Percentiles rank a stretch among this genome's conserved stretches.
Conservation (phyloP, 2,888 invertebrate species). For the Panorpa germanica region DNA sequence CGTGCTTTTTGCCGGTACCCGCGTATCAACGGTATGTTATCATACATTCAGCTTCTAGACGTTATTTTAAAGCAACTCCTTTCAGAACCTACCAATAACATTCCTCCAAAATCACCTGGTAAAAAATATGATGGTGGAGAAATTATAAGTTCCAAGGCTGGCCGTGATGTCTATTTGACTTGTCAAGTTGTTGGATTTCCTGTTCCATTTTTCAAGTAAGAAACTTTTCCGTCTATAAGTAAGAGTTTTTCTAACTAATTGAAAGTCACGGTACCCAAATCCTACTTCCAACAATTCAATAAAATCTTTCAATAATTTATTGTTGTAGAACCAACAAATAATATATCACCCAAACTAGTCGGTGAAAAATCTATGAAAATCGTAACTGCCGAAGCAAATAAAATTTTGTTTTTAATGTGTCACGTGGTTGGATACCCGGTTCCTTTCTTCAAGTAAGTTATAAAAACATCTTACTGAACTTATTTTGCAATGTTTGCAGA, state of each 20-base stretch:
- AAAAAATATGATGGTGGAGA: slow-evolving; percentile 24
- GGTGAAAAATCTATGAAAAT: no score
- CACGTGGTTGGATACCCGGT: slow-evolving; percentile 55
- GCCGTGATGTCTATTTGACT: no score
- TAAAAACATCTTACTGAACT: slow-evolving; percentile 9
- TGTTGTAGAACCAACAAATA: slow-evolving; percentile 51
- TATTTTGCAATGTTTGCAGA: slow-evolving; percentile 18
- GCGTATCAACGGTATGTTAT: no score
- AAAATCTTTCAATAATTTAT: no score
- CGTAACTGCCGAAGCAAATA: no score
- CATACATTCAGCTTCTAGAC: no score
- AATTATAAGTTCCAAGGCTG: slow-evolving; percentile 14
- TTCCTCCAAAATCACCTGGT: slow-evolving; percentile 33
- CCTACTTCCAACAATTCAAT: no score
- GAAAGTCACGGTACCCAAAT: no score
- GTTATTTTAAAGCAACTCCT: no score
- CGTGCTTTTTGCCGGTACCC: no score
- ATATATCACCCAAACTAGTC: slow-evolving; percentile 44
- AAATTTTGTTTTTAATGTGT: slow-evolving; percentile 41
- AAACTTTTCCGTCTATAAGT: slow-evolving; percentile 17
- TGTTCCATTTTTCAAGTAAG: slow-evolving; percentile 43
- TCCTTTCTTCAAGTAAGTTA: slow-evolving; percentile 44
- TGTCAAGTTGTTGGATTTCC: slow-evolving; percentile 45
- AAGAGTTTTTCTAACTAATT: no score
- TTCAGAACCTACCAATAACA: slow-evolving; percentile 51